phyloP scores from a whole-genome alignment of 2,797 vertebrate species.

The Heterohyrax brucei region DNA sequence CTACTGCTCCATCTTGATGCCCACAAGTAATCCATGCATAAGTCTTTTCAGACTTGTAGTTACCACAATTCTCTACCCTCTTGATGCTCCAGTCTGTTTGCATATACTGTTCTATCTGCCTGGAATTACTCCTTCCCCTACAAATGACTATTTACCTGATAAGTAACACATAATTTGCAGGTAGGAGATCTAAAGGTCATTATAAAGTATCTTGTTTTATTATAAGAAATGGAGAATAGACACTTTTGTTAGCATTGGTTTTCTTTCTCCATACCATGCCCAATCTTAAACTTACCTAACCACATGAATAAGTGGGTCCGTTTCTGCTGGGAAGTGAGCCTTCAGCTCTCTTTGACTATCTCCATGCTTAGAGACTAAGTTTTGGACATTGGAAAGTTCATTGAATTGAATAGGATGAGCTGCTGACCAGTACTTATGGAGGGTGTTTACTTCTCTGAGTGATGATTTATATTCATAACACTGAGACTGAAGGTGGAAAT shows the following conservation, averaged over 20 bases:
- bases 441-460: slow-evolving; percentile 65
- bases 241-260: slow-evolving; percentile 18
- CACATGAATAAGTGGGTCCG: accelerated
- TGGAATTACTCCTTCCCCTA: neutral
- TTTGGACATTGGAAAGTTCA: slow-evolving; percentile 33
- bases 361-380: neutral
- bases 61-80: neutral
- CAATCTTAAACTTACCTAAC: neutral
- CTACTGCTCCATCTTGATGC: neutral
- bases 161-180: neutral
- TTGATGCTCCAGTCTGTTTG: neutral
- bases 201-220: neutral
- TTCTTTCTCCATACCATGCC: neutral
- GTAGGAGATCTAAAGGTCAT: neutral
- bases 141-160: neutral
- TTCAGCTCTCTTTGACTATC: neutral
- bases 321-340: neutral
- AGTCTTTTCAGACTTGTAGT: neutral
- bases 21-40: neutral
- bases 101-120: neutral
- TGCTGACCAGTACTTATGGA: slow-evolving; percentile 36
- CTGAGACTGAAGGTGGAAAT: slow-evolving; percentile 75
- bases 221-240: neutral
- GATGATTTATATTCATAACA: slow-evolving; percentile 84
- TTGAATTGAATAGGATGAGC: slow-evolving; percentile 73